phyloP scores from a whole-genome alignment of 2,888 invertebrate species.

The Protonemura montana region DNA sequence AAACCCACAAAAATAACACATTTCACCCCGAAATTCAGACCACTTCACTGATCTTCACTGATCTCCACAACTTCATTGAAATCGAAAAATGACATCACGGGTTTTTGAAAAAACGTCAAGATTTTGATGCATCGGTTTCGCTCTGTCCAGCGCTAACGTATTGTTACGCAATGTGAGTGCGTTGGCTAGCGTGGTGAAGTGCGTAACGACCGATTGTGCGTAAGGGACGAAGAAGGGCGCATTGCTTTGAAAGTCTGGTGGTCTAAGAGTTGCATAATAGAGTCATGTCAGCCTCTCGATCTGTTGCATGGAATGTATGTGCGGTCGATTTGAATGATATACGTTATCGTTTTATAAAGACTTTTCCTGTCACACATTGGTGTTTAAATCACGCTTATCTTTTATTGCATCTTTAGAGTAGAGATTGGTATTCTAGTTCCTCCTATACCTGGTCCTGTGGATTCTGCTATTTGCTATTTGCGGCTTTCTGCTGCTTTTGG shows the following conservation, averaged over 20 bases:
- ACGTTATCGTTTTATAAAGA: neutral
- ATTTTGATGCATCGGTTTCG: constrained; percentile 36
- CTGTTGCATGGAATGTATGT: neutral
- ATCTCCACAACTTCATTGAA: neutral
- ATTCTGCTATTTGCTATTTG: too few relatives aligned
- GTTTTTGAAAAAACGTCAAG: constrained; percentile 17
- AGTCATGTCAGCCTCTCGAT: neutral
- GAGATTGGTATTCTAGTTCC: too few relatives aligned
- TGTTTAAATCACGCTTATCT: neutral
- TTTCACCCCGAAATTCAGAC: neutral
- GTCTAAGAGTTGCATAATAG: constrained; percentile 19
- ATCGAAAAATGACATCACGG: neutral
- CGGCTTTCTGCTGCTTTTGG: too few relatives aligned
- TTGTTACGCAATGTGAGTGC: constrained; percentile 25
- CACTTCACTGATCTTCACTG: neutral
- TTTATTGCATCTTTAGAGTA: neutral
- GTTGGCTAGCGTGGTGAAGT: neutral
- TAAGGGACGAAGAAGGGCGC: constrained; percentile 14
- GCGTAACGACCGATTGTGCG: constrained; percentile 13
- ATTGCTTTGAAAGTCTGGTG: constrained; percentile 16
- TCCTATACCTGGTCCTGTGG: too few relatives aligned
- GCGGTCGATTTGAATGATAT: constrained; percentile 8
- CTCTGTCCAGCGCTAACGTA: neutral
- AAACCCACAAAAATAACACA: neutral
- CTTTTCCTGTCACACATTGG: neutral